A percentile compares a stretch with the other conserved stretches of the same genome.
Evolutionary conservation across 2,113 vertebrate genomes (phyloP).

Genomic region (Scomber japonicus): DNA sequence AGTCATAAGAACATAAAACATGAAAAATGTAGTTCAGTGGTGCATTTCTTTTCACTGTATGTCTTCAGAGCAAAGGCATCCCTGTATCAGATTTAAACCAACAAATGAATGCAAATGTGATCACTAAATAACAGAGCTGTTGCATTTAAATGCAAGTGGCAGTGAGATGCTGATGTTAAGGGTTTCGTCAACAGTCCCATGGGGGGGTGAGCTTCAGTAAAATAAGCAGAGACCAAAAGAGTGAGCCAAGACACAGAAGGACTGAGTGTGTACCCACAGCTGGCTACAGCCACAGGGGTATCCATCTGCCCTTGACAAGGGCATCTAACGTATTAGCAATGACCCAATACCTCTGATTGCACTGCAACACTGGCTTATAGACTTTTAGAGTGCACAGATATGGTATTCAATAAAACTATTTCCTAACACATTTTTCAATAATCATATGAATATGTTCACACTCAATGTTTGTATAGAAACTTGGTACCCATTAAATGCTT

Average conservation of each 20-base stretch:
- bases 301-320: constrained; percentile 50
- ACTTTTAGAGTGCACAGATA: not conserved
- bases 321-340: constrained; percentile 53
- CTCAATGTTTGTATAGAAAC: not conserved
- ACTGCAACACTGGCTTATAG: constrained; percentile 2
- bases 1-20: constrained; percentile 52
- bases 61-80: constrained; percentile 16
- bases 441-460: not conserved
- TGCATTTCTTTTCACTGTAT: constrained; percentile 7
- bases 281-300: constrained; percentile 46
- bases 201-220: constrained; percentile 13
- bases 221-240: constrained; percentile 10
- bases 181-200: not conserved
- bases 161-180: constrained; percentile 8
- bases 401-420: not conserved
- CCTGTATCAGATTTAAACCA: not conserved
- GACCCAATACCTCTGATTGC: constrained; percentile 43
- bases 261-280: constrained; percentile 32
- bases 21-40: constrained; percentile 44
- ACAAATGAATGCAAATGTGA: constrained; percentile 18
- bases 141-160: constrained; percentile 24
- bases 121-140: constrained; percentile 15
- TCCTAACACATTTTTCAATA: not conserved
- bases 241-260: constrained; percentile 1
- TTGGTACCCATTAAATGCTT: not conserved